Percentiles rank a stretch among this genome's conserved stretches.
Conservation (phyloP, 92 coral and sea anemone species). For the Diadumene lineata region DNA sequence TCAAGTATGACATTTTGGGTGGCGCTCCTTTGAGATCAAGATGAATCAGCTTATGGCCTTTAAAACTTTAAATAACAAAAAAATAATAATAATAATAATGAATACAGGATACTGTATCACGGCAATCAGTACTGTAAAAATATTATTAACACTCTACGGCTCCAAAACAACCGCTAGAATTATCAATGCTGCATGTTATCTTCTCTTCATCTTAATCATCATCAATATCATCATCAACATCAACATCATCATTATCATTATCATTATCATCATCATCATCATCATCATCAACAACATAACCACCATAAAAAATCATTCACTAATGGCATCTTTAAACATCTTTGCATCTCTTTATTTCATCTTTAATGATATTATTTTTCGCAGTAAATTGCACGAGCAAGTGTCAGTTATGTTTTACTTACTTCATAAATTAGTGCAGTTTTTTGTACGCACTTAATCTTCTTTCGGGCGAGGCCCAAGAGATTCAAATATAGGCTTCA, state of each 20-base stretch:
- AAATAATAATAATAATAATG: neutral
- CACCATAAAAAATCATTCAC: neutral
- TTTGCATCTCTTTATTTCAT: no score
- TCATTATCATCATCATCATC: neutral
- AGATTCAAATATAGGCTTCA: no score
- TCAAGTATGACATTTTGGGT: slow-evolving; percentile 78
- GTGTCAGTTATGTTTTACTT: no score
- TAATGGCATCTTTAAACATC: neutral
- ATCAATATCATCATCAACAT: neutral
- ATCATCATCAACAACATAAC: neutral
- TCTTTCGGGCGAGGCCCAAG: no score
- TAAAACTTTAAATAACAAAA: slow-evolving; percentile 46
- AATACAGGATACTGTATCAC: neutral
- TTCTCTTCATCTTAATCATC: neutral
- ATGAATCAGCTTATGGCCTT: slow-evolving; percentile 83
- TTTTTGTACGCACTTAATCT: no score
- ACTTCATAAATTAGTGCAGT: no score
- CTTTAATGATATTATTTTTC: no score
- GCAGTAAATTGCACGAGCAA: no score
- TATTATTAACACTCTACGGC: neutral
- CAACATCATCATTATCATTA: neutral
- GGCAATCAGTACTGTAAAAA: no score
- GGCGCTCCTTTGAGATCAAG: slow-evolving; percentile 97
- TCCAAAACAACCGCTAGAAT: neutral
- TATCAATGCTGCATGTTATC: neutral